Base-by-base conservation (phyloP, 2,797 vertebrate genomes). In the Coregonus suidteri region DNA sequence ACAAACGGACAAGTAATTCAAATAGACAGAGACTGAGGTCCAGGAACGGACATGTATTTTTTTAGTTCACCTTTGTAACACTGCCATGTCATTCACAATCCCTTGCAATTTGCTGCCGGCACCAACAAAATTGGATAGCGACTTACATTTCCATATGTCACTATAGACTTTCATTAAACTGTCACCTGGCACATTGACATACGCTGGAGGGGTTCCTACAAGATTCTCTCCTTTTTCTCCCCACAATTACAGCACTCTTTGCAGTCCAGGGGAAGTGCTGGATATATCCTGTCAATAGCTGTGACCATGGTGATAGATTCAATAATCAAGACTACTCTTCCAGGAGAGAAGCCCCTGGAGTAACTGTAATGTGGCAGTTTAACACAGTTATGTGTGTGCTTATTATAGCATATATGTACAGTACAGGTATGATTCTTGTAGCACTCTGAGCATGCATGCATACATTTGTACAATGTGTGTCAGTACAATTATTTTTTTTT, bases 111-210 rank as follows among this genome's bases (percentile, higher is more conserved):
- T 47, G 59, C n/a, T n/a, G 7, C 35, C 3, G n/a, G 1, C 37
- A 37, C 66, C 54, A 25, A 77, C 51, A 81, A 53, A 41, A 53
- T 73, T 75, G 4, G 35, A 31, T 31, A 70, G 6, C 53, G 75
- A n/a, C 72, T 79, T 16, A 76, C 47, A 67, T 81, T 69, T 54
- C 47, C 18, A 51, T 4, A 0, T 76, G 35, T 76, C 30, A 69
- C 2, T 1, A 15, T 20, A 51, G 62, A 78, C 68, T 35, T 53
- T 83, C 76, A 83, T 87, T 80, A 83, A 87, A 66, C 83, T 83
- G 81, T 85, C 80, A 83, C 79, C 47, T 75, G 73, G 71, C 34
- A 78, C 70, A 25, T 25, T 73, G 47, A 66, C 18, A 18, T 53
- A 18, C 25, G 16, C 67, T 70, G 18, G 15, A 79, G 68, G 67